Conservation (phyloP, 2,888 invertebrate species). For the Conops quadrifasciatus region DNA sequence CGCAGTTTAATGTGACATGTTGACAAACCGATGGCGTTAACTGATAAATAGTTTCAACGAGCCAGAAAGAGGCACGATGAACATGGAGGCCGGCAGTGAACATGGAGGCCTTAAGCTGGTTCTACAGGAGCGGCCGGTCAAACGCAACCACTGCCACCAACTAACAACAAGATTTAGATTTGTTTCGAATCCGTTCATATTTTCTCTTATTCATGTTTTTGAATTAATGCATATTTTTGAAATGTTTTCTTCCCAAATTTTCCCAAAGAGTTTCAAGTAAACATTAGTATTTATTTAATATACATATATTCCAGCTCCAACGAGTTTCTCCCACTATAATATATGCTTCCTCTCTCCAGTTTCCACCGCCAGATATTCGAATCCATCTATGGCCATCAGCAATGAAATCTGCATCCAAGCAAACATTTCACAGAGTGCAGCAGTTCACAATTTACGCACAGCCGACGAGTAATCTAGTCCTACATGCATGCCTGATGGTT, state of each 20-base stretch:
- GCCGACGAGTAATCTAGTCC: not conserved
- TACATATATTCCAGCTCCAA: too few species aligned
- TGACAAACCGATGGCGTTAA: slow-evolving; percentile 53
- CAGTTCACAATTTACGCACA: slow-evolving; percentile 21
- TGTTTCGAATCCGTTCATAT: not conserved
- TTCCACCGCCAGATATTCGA: not conserved
- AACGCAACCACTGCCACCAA: not conserved
- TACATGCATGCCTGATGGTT: slow-evolving; percentile 5
- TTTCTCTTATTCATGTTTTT: not conserved
- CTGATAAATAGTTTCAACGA: slow-evolving; percentile 46
- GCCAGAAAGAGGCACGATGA: not conserved
- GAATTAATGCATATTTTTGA: not conserved
- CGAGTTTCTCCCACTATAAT: not conserved
- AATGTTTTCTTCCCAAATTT: too few species aligned
- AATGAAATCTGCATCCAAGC: slow-evolving; percentile 46
- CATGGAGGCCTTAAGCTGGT: not conserved
- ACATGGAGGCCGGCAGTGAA: not conserved
- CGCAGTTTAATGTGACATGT: slow-evolving; percentile 47
- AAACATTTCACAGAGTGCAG: slow-evolving; percentile 52
- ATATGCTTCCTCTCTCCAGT: not conserved
- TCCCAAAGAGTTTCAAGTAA: too few species aligned
- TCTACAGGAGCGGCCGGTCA: not conserved
- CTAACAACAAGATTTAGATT: not conserved
- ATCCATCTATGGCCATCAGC: slow-evolving; percentile 13
- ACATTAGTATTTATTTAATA: too few species aligned